Conservation (phyloP, 1,140 invertebrate genomes). For the Pantala flavescens region DNA sequence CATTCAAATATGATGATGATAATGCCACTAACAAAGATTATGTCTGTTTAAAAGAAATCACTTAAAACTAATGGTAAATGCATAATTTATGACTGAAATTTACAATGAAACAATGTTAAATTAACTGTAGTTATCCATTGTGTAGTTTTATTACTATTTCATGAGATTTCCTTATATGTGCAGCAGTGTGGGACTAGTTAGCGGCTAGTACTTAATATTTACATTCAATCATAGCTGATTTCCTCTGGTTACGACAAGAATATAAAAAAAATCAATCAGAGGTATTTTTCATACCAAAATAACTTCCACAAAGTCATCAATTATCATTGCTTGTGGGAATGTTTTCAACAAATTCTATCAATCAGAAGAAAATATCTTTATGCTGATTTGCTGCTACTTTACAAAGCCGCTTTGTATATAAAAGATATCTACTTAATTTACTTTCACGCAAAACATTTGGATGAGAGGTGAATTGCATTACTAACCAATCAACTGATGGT, state of each 20-base stretch:
- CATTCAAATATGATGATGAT: not conserved
- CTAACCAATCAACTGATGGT: too few species aligned
- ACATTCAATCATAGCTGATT: not conserved
- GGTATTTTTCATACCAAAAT: too few species aligned
- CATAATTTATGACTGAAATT: not conserved
- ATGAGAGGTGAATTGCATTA: too few species aligned
- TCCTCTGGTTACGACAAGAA: too few species aligned
- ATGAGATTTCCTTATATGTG: not conserved
- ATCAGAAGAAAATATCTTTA: not conserved
- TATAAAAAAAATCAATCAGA: too few species aligned
- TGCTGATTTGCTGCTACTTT: too few species aligned
- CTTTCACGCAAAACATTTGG: too few species aligned
- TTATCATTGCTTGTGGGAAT: not conserved
- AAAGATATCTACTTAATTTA: too few species aligned
- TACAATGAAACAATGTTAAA: not conserved
- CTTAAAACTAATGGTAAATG: not conserved
- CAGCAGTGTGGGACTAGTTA: not conserved
- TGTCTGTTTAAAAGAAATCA: not conserved
- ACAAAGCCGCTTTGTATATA: too few species aligned
- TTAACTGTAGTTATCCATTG: not conserved
- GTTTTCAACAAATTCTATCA: not conserved
- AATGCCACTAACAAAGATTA: not conserved
- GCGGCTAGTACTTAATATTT: not conserved
- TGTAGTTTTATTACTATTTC: not conserved
- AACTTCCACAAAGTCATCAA: too few species aligned